Evolutionary conservation across 2,113 vertebrate species (phyloP).

Genomic region (Apaloderma vittatum): DNA sequence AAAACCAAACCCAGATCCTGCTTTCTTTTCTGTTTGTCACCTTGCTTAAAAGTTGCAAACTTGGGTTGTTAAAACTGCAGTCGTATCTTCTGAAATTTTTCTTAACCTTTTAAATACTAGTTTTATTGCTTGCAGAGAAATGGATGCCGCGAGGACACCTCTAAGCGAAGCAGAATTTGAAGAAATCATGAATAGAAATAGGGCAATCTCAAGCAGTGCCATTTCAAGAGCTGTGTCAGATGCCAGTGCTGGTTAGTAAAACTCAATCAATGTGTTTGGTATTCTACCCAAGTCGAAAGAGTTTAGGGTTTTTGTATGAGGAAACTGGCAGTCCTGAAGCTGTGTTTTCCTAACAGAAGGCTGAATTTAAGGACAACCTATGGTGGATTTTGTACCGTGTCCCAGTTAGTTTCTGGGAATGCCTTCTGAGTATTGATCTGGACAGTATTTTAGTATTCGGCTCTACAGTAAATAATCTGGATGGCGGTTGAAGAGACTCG

Average conservation of each 20-base stretch:
- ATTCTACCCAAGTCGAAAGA: background rate
- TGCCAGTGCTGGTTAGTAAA: constrained; percentile 93
- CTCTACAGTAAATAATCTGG: background rate
- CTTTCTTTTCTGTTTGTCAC: constrained; percentile 76
- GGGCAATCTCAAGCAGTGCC: constrained; percentile 98
- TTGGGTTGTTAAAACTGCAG: constrained; percentile 56
- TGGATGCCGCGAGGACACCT: constrained; percentile 94
- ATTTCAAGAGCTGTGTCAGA: constrained; percentile 98
- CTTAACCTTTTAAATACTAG: constrained; percentile 50
- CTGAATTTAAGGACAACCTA: background rate
- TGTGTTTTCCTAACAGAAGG: background rate
- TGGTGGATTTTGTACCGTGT: background rate
- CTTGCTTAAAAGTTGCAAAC: constrained; percentile 71
- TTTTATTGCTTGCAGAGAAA: constrained; percentile 87
- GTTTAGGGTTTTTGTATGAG: background rate
- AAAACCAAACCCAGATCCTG: constrained; percentile 44
- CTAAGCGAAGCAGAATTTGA: constrained; percentile 98
- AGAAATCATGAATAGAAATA: constrained; percentile 99
- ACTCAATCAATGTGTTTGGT: background rate
- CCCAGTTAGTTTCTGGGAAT: background rate
- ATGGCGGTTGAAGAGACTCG: background rate
- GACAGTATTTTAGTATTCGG: background rate
- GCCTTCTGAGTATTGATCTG: background rate
- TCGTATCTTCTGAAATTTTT: background rate
- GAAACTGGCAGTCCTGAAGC: background rate